Evolutionary conservation across 1,140 invertebrate genomes (phyloP).

Genomic region (Zophobas atratus): DNA sequence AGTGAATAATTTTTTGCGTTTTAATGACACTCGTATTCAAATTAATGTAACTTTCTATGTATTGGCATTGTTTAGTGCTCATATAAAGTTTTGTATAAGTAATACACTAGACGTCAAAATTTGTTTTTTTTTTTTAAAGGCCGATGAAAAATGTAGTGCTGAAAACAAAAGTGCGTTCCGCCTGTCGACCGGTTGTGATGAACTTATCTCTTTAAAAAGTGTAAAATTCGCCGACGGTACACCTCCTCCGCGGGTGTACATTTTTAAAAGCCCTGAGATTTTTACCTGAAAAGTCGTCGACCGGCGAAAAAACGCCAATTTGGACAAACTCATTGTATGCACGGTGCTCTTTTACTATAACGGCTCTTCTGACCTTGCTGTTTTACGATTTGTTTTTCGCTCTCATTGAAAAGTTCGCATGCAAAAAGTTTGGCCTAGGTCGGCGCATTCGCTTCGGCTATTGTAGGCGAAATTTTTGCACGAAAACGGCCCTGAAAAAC

Average conservation of each 20-base stretch:
- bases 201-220: constrained; percentile 39
- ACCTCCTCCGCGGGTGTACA: neutral
- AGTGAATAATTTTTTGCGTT: no score
- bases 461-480: neutral
- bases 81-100: no score
- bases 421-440: constrained; percentile 52
- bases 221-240: constrained; percentile 32
- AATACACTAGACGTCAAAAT: no score
- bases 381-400: constrained; percentile 55
- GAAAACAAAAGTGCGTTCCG: constrained; percentile 31
- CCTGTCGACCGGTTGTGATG: constrained; percentile 13
- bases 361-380: constrained; percentile 49
- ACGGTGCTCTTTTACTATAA: constrained; percentile 43
- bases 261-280: constrained; percentile 16
- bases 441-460: constrained; percentile 29
- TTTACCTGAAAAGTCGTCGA: constrained; percentile 37
- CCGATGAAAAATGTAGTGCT: constrained; percentile 16
- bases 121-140: no score
- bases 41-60: no score
- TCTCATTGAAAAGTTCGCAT: constrained; percentile 51
- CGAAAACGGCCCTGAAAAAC: neutral
- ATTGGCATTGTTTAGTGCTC: no score
- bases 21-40: no score
- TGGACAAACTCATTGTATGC: constrained; percentile 48
- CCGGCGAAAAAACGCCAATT: constrained; percentile 43